Conservation (phyloP, 2,113 vertebrate genomes). For the Cariama cristata region DNA sequence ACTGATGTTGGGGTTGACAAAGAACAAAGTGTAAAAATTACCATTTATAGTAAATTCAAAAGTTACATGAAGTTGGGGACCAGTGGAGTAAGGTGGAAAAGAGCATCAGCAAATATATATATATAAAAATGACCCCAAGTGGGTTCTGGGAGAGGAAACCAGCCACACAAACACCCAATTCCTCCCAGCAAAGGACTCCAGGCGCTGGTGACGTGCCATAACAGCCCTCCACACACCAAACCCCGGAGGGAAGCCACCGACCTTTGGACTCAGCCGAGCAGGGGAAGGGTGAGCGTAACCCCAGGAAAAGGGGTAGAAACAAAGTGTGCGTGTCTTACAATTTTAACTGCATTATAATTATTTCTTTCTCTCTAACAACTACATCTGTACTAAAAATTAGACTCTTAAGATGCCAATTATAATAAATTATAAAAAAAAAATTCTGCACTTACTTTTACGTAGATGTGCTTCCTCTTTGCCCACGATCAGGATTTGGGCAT, state of each 20-base stretch:
- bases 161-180: not conserved
- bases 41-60: not conserved
- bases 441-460: not conserved
- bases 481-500: not conserved
- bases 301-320: not conserved
- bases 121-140: not conserved
- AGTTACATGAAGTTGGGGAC: not conserved
- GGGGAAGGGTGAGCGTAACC: not conserved
- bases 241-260: not conserved
- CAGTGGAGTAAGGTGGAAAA: not conserved
- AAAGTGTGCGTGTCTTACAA: not conserved
- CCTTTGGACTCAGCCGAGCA: accelerated
- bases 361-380: not conserved
- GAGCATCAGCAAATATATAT: not conserved
- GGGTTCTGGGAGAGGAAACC: not conserved
- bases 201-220: accelerated
- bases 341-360: not conserved
- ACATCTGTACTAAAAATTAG: not conserved
- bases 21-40: not conserved
- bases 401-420: not conserved
- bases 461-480: not conserved
- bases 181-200: not conserved
- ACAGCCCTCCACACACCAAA: not conserved
- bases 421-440: not conserved
- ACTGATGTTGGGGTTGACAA: not conserved